A percentile compares a stretch with the other conserved stretches of the same genome.
Evolutionary conservation across 1,140 invertebrate genomes (phyloP).

Genomic region (Diabrotica virgifera): DNA sequence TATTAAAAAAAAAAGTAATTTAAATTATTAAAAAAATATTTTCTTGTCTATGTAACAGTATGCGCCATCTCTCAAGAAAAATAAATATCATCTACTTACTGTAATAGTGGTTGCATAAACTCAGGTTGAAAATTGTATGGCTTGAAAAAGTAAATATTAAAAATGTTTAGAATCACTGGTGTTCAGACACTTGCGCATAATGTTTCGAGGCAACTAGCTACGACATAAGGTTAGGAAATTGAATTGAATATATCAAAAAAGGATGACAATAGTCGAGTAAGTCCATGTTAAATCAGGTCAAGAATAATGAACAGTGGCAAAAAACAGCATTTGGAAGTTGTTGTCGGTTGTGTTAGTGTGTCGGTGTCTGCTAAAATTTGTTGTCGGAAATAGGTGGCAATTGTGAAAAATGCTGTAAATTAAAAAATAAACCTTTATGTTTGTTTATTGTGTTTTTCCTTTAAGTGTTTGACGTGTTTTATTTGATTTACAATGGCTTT

Average conservation of each 20-base stretch:
- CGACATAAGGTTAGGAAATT: slow-evolving; percentile 7
- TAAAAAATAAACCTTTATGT: slow-evolving; percentile 11
- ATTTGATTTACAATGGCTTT: slow-evolving; percentile 41
- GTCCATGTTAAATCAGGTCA: slow-evolving; percentile 21
- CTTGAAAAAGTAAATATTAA: slow-evolving; percentile 7
- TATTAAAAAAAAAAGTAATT: too few species aligned
- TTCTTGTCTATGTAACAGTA: background rate
- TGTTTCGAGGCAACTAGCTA: background rate
- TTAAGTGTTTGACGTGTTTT: slow-evolving; percentile 21
- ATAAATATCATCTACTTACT: background rate
- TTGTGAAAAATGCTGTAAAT: slow-evolving; percentile 16
- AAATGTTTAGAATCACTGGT: slow-evolving; percentile 26
- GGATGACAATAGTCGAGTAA: slow-evolving; percentile 7
- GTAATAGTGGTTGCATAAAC: background rate
- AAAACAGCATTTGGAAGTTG: slow-evolving; percentile 25
- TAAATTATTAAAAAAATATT: background rate
- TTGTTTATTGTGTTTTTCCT: slow-evolving; percentile 17
- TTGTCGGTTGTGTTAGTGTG: slow-evolving; percentile 18
- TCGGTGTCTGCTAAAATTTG: slow-evolving; percentile 19
- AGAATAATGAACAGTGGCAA: slow-evolving; percentile 19
- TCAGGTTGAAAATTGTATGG: background rate
- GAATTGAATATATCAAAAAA: slow-evolving; percentile 1
- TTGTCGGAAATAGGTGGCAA: slow-evolving; percentile 13
- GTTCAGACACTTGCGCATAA: slow-evolving; percentile 23
- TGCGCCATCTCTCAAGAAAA: too few species aligned